Base-by-base conservation (phyloP, 2,888 invertebrate genomes). In the Arctia plantaginis region DNA sequence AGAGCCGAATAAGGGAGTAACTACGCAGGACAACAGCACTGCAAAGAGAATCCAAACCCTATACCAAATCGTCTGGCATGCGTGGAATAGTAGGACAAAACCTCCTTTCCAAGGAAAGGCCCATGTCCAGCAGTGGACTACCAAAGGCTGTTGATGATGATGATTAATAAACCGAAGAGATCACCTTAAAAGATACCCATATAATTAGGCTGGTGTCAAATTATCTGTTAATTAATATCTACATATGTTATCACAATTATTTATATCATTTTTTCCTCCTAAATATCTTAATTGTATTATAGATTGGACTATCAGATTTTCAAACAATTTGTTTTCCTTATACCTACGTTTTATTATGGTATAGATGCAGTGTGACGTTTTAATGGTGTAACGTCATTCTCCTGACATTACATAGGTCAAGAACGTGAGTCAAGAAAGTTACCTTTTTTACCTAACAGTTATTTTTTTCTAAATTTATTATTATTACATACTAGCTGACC, bases 261-360 rank as follows among this genome's bases (percentile, higher is more conserved):
- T 51, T 51, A 8, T 23, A 30, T 27, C 3, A 1, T 15, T 30
- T 30, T 62, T 62, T 62, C 59, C 59, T 62, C 15, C 15, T 62
- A 62, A 15, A 18, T 30, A 62, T 30, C 55, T 62, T 30, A 59
- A 30, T 59, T 15, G 0, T 62, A 8, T 23, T 51, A 62, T 59
- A 62, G 30, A 15, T 15, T 30, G 59, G 15, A 62, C 27, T 62
- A 62, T 62, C 59, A 62, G 59, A 62, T 62, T 30, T 15, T 12
- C 30, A 30, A 62, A 62, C 15, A 62, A 62, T 62, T 62, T 62
- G 30, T 62, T 62, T 62, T 62, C 59, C 59, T 62, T 30, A 30
- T 62, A 62, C 15, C n/a, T n/a, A n/a, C n/a, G n/a, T n/a, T 59
- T 18, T 30, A 62, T 27, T 15, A 3, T 62, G 59, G 30, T 62